phyloP scores from a whole-genome alignment of 35 echinoderm and acorn worm genomes.

The Hemicentrotus pulcherrimus region DNA sequence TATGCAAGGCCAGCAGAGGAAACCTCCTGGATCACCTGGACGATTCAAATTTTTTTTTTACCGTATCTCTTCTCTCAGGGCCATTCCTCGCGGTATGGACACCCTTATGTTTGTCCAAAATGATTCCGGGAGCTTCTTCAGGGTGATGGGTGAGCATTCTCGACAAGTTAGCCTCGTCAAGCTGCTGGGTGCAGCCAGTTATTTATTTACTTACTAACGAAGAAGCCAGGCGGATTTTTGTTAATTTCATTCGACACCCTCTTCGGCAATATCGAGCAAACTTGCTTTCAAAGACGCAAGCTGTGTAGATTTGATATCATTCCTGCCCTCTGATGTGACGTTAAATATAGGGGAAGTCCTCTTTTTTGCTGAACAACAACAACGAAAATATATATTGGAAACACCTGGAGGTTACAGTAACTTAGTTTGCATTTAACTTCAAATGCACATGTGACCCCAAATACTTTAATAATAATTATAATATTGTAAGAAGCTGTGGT shows the following conservation, averaged over 20 bases:
- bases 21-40: not conserved
- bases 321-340: too few species aligned
- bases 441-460: too few species aligned
- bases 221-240: not conserved
- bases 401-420: too few species aligned
- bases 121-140: not conserved
- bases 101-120: not conserved
- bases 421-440: too few species aligned
- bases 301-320: too few species aligned
- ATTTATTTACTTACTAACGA: not conserved
- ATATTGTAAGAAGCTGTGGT: too few species aligned
- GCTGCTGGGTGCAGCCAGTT: not conserved
- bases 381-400: too few species aligned
- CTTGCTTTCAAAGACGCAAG: too few species aligned
- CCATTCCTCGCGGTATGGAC: not conserved
- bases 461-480: too few species aligned
- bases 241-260: not conserved
- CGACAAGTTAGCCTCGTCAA: not conserved
- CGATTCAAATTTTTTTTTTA: not conserved
- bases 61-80: not conserved
- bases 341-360: too few species aligned
- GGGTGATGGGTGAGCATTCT: not conserved
- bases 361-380: too few species aligned
- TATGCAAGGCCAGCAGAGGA: not conserved
- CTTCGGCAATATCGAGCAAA: not conserved